Evolutionary conservation across 2,888 invertebrate species (phyloP).

Genomic region (Catocala sponsa): DNA sequence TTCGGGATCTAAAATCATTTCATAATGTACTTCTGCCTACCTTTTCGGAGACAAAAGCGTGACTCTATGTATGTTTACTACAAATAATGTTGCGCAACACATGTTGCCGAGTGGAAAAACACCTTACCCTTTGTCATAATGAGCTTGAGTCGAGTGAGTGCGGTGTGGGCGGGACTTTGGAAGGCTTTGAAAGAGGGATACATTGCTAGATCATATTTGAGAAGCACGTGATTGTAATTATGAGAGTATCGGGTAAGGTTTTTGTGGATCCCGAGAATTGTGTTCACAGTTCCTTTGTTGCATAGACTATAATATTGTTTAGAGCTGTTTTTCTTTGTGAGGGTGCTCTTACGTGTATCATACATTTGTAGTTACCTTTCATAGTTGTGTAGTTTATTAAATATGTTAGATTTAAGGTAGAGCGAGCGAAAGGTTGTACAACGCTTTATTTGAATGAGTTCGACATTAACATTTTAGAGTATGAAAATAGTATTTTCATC

Average conservation of each 20-base stretch:
- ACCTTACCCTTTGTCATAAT: constrained; percentile 6
- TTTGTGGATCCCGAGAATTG: not conserved
- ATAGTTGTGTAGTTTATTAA: no score
- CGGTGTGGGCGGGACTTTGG: constrained; percentile 7
- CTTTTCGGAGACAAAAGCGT: no score
- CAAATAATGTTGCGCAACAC: not conserved
- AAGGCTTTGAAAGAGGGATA: constrained; percentile 12
- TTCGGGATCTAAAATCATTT: no score
- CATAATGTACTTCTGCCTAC: no score
- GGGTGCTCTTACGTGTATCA: not conserved
- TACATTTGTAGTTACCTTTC: no score
- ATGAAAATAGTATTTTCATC: no score
- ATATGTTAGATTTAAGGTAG: no score
- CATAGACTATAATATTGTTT: not conserved
- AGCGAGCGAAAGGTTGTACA: no score
- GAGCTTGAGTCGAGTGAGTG: not conserved
- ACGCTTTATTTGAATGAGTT: no score
- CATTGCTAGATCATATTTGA: constrained; percentile 18
- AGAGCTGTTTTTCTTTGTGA: not conserved
- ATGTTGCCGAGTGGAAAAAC: not conserved
- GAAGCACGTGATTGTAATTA: constrained; percentile 21
- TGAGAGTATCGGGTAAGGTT: constrained; percentile 3
- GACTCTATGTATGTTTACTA: no score
- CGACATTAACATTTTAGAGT: no score
- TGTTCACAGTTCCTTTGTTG: constrained; percentile 1